Evolutionary conservation across 2,113 vertebrate genomes (phyloP).

Genomic region (Microcebus tavaratra): DNA sequence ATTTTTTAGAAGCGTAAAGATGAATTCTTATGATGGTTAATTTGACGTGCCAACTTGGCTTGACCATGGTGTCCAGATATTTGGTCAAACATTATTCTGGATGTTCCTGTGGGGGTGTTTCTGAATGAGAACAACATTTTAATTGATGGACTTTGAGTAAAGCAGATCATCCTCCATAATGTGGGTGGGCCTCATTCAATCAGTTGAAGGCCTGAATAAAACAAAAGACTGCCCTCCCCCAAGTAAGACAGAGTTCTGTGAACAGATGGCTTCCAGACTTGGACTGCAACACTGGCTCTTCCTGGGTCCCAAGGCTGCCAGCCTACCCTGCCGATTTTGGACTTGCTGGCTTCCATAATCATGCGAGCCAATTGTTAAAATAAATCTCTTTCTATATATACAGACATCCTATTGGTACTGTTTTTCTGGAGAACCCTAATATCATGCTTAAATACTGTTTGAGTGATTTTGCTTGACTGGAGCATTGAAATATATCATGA

Average conservation of each 20-base stretch:
- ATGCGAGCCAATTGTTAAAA: not conserved
- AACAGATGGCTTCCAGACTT: too few species aligned
- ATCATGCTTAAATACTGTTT: not conserved
- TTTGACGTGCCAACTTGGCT: not conserved
- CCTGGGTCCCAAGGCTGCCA: not conserved
- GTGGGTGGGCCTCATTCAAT: not conserved
- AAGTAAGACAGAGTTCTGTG: not conserved
- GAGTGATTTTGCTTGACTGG: constrained; percentile 12
- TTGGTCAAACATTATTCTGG: not conserved
- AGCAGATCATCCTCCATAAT: not conserved
- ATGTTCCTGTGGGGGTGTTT: not conserved
- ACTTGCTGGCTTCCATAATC: not conserved
- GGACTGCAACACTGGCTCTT: not conserved
- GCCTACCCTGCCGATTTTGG: not conserved
- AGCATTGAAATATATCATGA: not conserved
- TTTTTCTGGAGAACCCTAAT: not conserved
- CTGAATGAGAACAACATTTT: not conserved
- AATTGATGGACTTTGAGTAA: not conserved
- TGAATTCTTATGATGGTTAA: not conserved
- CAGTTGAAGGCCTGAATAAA: not conserved
- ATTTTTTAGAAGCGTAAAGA: not conserved
- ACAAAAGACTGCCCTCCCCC: not conserved
- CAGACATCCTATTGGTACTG: not conserved
- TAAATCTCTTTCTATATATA: not conserved
- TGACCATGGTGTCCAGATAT: not conserved